Percentiles rank a stretch among this genome's conserved stretches.
Evolutionary conservation across 2,888 invertebrate genomes (phyloP).

Genomic region (Conomelus anceps): DNA sequence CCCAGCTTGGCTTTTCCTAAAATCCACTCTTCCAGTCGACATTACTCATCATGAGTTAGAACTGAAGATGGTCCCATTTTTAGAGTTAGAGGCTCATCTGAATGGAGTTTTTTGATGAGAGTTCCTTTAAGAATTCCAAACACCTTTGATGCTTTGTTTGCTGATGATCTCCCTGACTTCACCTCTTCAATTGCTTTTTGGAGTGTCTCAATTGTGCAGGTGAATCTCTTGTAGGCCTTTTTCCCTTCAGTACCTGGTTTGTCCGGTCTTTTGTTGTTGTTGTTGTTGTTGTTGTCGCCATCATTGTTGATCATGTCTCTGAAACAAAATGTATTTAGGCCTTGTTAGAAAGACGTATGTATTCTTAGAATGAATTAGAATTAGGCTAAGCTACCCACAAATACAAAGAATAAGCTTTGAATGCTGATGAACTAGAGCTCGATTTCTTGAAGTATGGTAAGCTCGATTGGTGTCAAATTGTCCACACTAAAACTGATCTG

Average conservation of each 20-base stretch:
- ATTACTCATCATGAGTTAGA: background rate
- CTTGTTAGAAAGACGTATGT: no score
- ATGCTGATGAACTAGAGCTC: no score
- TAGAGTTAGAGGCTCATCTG: background rate
- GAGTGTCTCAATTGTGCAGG: background rate
- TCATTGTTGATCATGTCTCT: no score
- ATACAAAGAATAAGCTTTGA: no score
- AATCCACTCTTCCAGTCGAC: slow-evolving; percentile 27
- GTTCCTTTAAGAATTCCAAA: slow-evolving; percentile 7
- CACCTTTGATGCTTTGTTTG: background rate
- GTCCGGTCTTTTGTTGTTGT: no score
- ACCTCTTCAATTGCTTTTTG: slow-evolving; percentile 4
- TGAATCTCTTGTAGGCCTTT: background rate
- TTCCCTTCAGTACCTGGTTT: background rate
- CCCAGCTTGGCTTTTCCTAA: slow-evolving; percentile 31
- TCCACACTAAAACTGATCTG: no score
- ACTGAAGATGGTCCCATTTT: slow-evolving; percentile 13
- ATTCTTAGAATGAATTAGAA: no score
- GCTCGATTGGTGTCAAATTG: no score
- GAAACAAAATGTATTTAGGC: no score
- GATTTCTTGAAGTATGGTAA: no score
- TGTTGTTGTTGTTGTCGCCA: no score
- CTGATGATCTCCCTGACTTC: slow-evolving; percentile 3
- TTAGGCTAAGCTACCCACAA: no score
- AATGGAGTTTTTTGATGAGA: slow-evolving; percentile 1